Evolutionary conservation across 2,888 invertebrate genomes (phyloP).

Genomic region (Neoascia interrupta): DNA sequence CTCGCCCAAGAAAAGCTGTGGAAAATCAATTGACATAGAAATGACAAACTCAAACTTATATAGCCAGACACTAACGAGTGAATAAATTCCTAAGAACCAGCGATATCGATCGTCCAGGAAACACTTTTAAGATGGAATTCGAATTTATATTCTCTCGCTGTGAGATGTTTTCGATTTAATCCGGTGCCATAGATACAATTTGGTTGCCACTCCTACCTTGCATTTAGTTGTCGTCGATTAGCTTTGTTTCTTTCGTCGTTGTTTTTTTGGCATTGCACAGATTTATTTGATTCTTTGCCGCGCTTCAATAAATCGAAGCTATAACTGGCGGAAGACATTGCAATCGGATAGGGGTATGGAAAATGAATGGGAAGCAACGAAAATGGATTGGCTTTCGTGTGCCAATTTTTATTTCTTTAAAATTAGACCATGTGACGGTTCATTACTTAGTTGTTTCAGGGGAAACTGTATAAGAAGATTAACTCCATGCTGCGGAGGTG

Average conservation of each 20-base stretch:
- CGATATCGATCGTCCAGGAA: too few species aligned
- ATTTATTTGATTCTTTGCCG: constrained; percentile 37
- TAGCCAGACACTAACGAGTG: too few species aligned
- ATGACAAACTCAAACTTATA: too few species aligned
- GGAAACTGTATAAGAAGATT: background rate
- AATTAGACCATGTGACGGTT: constrained; percentile 31
- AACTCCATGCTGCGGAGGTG: too few species aligned
- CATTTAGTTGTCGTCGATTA: background rate
- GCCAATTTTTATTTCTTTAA: constrained; percentile 39
- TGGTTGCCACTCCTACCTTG: constrained; percentile 11
- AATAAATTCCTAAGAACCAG: too few species aligned
- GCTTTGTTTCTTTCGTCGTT: too few species aligned
- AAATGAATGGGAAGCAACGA: background rate
- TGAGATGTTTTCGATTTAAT: too few species aligned
- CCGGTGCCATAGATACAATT: constrained; percentile 15
- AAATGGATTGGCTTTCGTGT: constrained; percentile 34
- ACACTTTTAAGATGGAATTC: too few species aligned
- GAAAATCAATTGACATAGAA: too few species aligned
- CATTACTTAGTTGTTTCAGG: constrained; percentile 50
- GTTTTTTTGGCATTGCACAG: constrained; percentile 32
- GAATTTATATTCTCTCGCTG: too few species aligned
- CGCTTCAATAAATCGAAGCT: constrained; percentile 36
- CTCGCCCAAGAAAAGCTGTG: too few species aligned
- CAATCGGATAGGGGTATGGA: background rate
- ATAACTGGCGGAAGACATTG: constrained; percentile 6